A percentile compares a stretch with the other conserved stretches of the same genome.
Conservation (phyloP, 2,113 vertebrate genomes). For the Ochotona princeps region DNA sequence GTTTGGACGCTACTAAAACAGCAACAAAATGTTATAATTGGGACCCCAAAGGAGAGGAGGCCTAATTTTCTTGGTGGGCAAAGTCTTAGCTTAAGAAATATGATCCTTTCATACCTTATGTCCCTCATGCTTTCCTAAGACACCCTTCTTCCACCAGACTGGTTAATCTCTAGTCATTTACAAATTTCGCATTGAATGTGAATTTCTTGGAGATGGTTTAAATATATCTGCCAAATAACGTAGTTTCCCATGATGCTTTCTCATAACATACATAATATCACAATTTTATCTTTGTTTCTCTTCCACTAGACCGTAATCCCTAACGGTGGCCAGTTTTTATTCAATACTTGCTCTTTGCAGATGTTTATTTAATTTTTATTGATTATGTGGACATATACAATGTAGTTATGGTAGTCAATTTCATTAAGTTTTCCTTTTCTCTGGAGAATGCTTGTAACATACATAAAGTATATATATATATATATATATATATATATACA, state of each 20-base stretch:
- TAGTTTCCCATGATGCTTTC: neutral
- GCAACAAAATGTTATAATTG: neutral
- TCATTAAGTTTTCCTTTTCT: neutral
- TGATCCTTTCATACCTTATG: neutral
- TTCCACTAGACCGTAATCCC: neutral
- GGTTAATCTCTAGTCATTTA: neutral
- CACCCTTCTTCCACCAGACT: neutral
- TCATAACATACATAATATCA: neutral
- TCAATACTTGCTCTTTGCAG: neutral
- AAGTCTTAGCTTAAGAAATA: neutral
- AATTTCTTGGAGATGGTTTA: neutral
- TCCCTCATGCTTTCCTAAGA: neutral
- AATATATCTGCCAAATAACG: neutral
- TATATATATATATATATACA: too few species aligned
- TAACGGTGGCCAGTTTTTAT: neutral
- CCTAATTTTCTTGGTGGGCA: neutral
- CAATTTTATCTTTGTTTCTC: neutral
- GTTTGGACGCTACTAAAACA: neutral
- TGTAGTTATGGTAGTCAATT: neutral
- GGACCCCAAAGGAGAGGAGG: neutral
- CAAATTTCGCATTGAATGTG: neutral
- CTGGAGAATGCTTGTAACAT: neutral
- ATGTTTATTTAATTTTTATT: neutral
- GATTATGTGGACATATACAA: slow-evolving; percentile 9
- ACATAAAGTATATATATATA: neutral